Evolutionary conservation across 2,113 vertebrate species (phyloP).

Genomic region (Benitochromis conjunctus): DNA sequence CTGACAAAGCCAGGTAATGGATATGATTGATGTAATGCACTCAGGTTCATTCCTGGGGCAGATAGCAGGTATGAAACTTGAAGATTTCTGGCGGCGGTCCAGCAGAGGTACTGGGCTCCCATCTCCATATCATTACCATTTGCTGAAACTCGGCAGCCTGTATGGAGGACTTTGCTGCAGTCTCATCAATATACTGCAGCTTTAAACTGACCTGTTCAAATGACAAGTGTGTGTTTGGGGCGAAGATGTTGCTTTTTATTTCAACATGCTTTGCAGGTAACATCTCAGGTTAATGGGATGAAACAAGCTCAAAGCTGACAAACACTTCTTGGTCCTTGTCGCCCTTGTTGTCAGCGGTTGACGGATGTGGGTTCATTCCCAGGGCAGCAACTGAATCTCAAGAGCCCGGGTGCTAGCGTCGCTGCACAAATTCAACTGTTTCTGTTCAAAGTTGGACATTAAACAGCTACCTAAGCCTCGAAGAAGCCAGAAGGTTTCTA

Average conservation of each 20-base stretch:
- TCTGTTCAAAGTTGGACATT: background rate
- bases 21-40: slow-evolving; percentile 38
- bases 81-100: slow-evolving; percentile 22
- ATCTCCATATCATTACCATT: slow-evolving; percentile 25
- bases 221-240: background rate
- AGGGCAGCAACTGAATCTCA: background rate
- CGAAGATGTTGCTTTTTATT: background rate
- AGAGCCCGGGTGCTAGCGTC: background rate
- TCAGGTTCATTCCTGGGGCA: slow-evolving; percentile 10
- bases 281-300: background rate
- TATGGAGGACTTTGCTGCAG: background rate
- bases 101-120: background rate
- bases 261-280: background rate
- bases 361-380: slow-evolving; percentile 7
- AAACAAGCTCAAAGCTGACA: background rate
- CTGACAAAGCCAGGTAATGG: slow-evolving; percentile 35
- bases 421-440: background rate
- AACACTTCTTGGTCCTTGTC: background rate
- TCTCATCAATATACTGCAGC: background rate
- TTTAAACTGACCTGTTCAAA: background rate
- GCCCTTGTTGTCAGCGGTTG: background rate
- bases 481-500: background rate
- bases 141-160: background rate
- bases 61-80: slow-evolving; percentile 16
- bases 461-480: background rate